phyloP scores from a whole-genome alignment of 2,888 invertebrate species.

The Amphipoea oculea region DNA sequence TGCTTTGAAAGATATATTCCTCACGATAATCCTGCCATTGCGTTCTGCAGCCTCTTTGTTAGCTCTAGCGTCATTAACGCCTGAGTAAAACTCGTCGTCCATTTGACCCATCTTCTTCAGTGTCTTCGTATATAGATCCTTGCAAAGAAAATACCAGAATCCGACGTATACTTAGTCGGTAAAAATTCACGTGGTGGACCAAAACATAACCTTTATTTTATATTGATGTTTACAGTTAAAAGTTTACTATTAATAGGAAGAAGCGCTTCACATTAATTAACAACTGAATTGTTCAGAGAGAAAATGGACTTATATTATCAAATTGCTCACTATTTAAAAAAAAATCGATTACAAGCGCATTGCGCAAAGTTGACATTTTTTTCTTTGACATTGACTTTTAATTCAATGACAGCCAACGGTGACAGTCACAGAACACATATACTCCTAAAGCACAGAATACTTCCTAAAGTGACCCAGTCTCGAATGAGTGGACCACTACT shows the following conservation, averaged over 20 bases:
- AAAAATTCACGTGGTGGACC: constrained; percentile 71
- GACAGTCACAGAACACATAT: too few relatives aligned
- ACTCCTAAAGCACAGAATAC: too few relatives aligned
- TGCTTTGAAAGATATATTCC: constrained; percentile 93
- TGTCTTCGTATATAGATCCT: neutral
- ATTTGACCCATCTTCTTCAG: constrained; percentile 70
- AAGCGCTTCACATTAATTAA: neutral
- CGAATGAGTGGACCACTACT: too few relatives aligned
- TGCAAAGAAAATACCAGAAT: neutral
- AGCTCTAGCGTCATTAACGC: constrained; percentile 73
- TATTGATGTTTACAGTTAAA: neutral
- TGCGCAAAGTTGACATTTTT: constrained; percentile 6
- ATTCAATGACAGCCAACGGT: too few relatives aligned
- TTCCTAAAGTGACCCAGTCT: too few relatives aligned
- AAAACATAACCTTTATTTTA: constrained; percentile 73
- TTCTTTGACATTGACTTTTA: neutral
- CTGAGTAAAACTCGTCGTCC: constrained; percentile 68
- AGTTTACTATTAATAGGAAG: neutral
- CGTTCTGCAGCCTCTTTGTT: constrained; percentile 73
- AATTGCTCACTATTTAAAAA: neutral
- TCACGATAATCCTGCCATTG: constrained; percentile 91
- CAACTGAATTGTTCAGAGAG: neutral
- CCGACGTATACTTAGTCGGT: neutral
- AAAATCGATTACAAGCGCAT: neutral
- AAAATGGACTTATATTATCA: neutral